phyloP scores from a whole-genome alignment of 2,113 vertebrate genomes.

The Menidia beryllina region DNA sequence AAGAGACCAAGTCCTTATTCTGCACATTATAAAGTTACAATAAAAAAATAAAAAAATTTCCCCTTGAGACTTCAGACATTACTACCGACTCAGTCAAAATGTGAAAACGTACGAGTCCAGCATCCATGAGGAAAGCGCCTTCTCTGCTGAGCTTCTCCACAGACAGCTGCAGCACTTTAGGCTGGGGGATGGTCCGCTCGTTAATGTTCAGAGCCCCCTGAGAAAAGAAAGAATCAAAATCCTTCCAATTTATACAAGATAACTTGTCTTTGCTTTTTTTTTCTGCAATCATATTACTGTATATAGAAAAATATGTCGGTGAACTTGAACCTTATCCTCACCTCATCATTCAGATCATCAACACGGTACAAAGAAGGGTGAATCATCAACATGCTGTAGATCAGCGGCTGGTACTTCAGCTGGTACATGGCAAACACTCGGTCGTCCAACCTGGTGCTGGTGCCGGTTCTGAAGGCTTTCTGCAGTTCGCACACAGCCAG shows the following conservation, averaged over 20 bases:
- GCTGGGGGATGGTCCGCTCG: conserved; percentile 93
- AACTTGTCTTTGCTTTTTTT: not conserved
- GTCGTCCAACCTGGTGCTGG: conserved; percentile 89
- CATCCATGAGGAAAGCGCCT: conserved; percentile 94
- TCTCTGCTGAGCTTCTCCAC: conserved; percentile 94
- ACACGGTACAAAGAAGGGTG: conserved; percentile 92
- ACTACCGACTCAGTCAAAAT: not conserved
- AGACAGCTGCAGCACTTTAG: conserved; percentile 90
- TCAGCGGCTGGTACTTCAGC: conserved; percentile 94
- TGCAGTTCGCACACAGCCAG: conserved; percentile 58
- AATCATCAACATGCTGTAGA: conserved; percentile 91
- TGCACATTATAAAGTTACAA: no score
- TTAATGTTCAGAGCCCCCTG: conserved; percentile 92
- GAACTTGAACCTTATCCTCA: conserved; percentile 59
- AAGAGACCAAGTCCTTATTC: no score
- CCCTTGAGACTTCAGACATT: not conserved
- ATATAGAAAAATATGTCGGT: not conserved
- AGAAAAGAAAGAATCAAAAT: conserved; percentile 2
- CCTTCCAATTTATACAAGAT: not conserved
- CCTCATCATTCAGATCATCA: conserved; percentile 92
- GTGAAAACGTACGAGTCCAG: conserved; percentile 85
- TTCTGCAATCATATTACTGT: not conserved
- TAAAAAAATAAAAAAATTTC: no score
- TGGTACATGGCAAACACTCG: conserved; percentile 95
- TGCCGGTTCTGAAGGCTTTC: conserved; percentile 95